Conservation (phyloP, 2,797 vertebrate species). For the Sebastes hubbsi region DNA sequence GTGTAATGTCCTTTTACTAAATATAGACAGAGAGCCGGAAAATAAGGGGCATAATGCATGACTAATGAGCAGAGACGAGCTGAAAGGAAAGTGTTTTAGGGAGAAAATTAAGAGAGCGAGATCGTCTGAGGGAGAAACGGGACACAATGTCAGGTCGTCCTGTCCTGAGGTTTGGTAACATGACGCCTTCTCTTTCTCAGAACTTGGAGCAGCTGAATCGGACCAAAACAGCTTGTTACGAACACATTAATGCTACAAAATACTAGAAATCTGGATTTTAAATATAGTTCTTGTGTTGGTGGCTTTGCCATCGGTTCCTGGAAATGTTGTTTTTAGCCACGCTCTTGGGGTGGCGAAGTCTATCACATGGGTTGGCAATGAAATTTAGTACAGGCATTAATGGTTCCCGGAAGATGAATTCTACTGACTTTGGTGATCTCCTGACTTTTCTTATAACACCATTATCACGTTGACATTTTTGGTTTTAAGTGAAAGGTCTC, state of each 20-base stretch:
- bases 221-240: not conserved
- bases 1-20: not conserved
- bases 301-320: not conserved
- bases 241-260: not conserved
- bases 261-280: not conserved
- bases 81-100: slow-evolving; percentile 1
- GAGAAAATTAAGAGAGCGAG: not conserved
- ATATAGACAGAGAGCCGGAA: not conserved
- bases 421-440: too few relatives aligned
- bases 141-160: slow-evolving; percentile 15
- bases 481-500: not conserved
- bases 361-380: accelerated
- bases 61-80: not conserved
- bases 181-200: not conserved
- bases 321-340: not conserved
- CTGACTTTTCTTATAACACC: too few relatives aligned
- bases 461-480: too few relatives aligned
- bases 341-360: not conserved
- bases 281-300: not conserved
- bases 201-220: not conserved
- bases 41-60: not conserved
- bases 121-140: not conserved
- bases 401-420: too few relatives aligned
- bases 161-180: not conserved
- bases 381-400: too few relatives aligned